Conservation (phyloP, 2,113 vertebrate species). For the Leucopternis melanops region DNA sequence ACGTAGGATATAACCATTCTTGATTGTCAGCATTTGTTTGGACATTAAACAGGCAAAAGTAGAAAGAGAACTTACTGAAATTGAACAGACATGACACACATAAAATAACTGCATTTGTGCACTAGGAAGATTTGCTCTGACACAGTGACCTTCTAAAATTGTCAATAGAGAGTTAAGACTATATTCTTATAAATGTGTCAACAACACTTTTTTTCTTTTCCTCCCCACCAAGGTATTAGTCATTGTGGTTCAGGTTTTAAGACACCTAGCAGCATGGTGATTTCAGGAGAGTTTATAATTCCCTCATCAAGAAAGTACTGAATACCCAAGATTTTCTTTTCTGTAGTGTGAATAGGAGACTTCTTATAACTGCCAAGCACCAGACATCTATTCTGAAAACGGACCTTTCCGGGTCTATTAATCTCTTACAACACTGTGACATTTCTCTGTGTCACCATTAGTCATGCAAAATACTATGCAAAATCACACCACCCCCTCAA, state of each 20-base stretch:
- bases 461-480: neutral
- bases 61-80: neutral
- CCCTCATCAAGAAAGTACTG: neutral
- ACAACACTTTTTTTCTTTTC: neutral
- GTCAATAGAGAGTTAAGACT: neutral
- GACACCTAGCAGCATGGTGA: neutral
- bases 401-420: accelerated
- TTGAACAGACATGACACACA: neutral
- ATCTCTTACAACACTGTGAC: neutral
- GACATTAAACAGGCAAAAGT: neutral
- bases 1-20: neutral
- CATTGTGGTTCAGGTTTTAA: neutral
- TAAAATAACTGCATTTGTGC: neutral
- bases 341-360: neutral
- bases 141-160: neutral
- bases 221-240: neutral
- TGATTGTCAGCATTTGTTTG: neutral
- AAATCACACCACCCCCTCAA: no score
- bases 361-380: neutral
- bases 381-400: neutral
- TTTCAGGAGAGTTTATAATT: neutral
- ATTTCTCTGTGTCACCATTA: neutral
- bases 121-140: neutral
- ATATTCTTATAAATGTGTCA: neutral
- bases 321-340: neutral